Evolutionary conservation across 2,888 invertebrate species (phyloP), one percentile per base, ranked within the genome.

Genomic region (Scaptomyza tumidula): DNA sequence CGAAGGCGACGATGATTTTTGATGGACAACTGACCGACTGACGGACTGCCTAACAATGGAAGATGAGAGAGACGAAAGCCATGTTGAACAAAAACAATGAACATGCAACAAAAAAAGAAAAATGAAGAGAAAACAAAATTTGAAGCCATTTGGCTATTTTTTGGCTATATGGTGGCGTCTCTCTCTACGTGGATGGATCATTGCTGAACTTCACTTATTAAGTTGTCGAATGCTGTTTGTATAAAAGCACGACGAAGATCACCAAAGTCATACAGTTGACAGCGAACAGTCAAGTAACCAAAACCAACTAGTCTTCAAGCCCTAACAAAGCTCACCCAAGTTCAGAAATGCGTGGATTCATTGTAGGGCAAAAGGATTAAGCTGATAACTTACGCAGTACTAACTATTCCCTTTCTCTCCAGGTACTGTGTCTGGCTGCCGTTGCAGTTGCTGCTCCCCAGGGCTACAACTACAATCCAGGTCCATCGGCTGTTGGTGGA

Each of bases 341-440:
- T 79, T 69, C 46, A 80, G 88, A 90, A 86, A 91, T 91, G 91
- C 91, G 90, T 91, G 90, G 90, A 86, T 89, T 91, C 75, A 89
- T 91, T 87, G 91, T 91, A 90, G 90, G 91, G 68, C 37, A 11
- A 4, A 29, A 27, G 11, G 3, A 24, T 39, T 14, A 39, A 27
- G 11, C 35, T 70, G 44, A 27, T 10, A 16, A 14, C 37, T 14
- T 37, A 1, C 14, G n/a, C 7, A 31, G 7, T 1, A 6, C 45
- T 27, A 43, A 16, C 11, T 2, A 19, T 33, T 9, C 10, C 2
- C 6, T 24, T 13, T 4, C 14, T 0, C 13, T n/a, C 6, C 48
- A 91, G 91, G 81, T 91, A 59, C 73, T 91, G 75, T 91, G 91
- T 76, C 85, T 91, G 57, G 78, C 86, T 60, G 88, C 90, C 65